Base-by-base conservation (phyloP, 1,140 invertebrate genomes). In the Macrobrachium rosenbergii region DNA sequence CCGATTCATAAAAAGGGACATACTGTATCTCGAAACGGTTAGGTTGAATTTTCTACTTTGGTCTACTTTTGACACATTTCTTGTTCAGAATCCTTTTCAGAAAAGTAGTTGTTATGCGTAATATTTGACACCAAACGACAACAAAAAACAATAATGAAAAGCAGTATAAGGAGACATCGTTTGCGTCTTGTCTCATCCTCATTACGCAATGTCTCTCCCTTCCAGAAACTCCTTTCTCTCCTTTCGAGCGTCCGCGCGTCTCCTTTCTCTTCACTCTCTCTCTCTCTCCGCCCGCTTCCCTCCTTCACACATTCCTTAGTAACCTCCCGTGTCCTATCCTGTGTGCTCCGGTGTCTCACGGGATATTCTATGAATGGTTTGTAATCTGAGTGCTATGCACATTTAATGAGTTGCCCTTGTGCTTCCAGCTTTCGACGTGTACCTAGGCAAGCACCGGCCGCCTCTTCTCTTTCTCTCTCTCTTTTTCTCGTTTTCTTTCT, bases 351-450 rank as follows among this genome's bases (percentile, higher is more conserved):
- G 11, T 52, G 23, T 80, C 62, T 79, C 77, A n/a, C 19, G 77
- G 77, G 83, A 78, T 21, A 64, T 84, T 84, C 67, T 84, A 67
- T 84, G 75, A 84, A 84, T 84, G 62, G 75, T 84, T 84, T 78
- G 83, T 67, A 78, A 76, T 84, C 64, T 84, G 75, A 84, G 83
- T 78, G 83, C 77, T 73, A 84, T 84, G 64, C 75, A 64, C 59
- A 58, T 83, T 73, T 84, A 84, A 84, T 84, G 75, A 84, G 83
- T 62, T 58, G 69, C 75, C 75, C 75, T 84, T 37, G 28, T 45
- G 75, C 37, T 23, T 78, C 52, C n/a, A 64, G 52, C 69, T 60
- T 84, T 72, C n/a, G 83, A 59, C 14, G 59, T 19, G 73, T 59
- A 23, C 73, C 72, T 83, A 43, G 59, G 43, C 82, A 83, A 64